Evolutionary conservation across 2,797 vertebrate species (phyloP).

Genomic region (Staurois parvus): DNA sequence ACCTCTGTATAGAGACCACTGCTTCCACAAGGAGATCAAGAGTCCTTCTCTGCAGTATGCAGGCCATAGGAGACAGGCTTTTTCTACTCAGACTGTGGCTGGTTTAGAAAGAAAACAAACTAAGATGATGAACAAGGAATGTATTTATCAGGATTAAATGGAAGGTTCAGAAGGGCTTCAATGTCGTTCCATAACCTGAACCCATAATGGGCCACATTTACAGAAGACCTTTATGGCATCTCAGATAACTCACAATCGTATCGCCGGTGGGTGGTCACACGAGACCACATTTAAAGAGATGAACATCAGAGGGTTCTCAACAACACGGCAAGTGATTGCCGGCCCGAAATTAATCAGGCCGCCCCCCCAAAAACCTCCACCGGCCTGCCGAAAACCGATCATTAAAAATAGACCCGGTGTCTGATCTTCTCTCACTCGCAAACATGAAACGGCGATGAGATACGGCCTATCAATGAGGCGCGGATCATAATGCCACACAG

Average conservation of each 20-base stretch:
- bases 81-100: too few species aligned
- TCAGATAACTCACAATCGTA: background rate
- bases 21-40: too few species aligned
- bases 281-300: background rate
- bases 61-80: too few species aligned
- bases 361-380: constrained; percentile 57
- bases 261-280: background rate
- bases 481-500: constrained; percentile 56
- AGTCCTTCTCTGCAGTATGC: too few species aligned
- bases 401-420: constrained; percentile 65
- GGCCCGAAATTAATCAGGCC: constrained; percentile 30
- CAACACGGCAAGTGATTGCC: background rate
- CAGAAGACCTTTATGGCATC: too few species aligned
- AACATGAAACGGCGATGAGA: constrained; percentile 58
- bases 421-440: constrained; percentile 23
- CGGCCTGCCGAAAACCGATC: constrained; percentile 63
- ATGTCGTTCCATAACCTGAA: too few species aligned
- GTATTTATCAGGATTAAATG: too few species aligned
- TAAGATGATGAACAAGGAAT: too few species aligned
- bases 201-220: too few species aligned
- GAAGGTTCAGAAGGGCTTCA: too few species aligned
- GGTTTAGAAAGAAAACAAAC: too few species aligned
- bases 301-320: background rate
- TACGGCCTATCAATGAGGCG: constrained; percentile 39
- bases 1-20: too few species aligned